Percentiles rank a stretch among this genome's conserved stretches.
Conservation (phyloP, 2,888 invertebrate species). For the Macrosiphum euphorbiae region DNA sequence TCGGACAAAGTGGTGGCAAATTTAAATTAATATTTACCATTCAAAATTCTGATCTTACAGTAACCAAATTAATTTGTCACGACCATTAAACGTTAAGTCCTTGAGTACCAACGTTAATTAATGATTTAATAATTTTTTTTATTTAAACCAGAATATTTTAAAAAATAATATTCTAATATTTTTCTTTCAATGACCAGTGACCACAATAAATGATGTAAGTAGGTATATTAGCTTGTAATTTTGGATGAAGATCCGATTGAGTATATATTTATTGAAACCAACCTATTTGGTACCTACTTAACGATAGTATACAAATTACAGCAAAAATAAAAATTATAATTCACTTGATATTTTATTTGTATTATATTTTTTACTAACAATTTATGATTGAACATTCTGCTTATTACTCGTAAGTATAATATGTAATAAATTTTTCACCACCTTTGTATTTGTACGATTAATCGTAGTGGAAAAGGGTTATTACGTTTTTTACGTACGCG, state of each 20-base stretch:
- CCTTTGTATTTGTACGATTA: not conserved
- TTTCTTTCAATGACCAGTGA: not conserved
- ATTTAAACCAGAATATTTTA: not conserved
- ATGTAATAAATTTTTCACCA: constrained; percentile 11
- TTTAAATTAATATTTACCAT: no score
- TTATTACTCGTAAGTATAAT: constrained; percentile 71
- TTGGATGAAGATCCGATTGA: not conserved
- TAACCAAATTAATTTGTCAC: no score
- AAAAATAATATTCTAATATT: no score
- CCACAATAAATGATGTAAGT: not conserved
- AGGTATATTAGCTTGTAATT: not conserved
- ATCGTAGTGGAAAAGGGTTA: not conserved
- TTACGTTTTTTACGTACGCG: not conserved
- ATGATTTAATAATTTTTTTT: not conserved
- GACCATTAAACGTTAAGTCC: not conserved
- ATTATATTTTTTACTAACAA: not conserved
- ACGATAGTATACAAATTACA: not conserved
- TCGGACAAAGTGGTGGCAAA: no score
- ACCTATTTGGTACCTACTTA: not conserved
- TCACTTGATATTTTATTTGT: not conserved
- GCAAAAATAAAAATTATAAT: not conserved
- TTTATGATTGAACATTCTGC: constrained; percentile 78
- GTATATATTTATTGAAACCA: not conserved
- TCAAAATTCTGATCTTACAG: no score
- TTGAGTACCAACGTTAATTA: not conserved